Base-by-base conservation (phyloP, 2,797 vertebrate genomes). In the Eidolon dupreanum region DNA sequence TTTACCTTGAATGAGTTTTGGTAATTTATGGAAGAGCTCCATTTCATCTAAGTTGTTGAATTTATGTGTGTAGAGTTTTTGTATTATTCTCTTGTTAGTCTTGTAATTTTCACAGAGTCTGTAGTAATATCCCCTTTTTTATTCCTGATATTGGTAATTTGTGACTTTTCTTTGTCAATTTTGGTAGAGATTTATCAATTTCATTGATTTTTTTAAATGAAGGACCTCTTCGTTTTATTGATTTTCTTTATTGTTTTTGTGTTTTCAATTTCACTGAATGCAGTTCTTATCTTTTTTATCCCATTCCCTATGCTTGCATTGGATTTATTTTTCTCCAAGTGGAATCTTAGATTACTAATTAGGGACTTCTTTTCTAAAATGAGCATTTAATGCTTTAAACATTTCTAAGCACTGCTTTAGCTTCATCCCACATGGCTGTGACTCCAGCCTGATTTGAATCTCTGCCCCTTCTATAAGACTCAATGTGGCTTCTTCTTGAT, bases 311-410 rank as follows among this genome's bases (percentile, higher is more conserved):
- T 74, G 17, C 33, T 74, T 63, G 26, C n/a, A 36, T 7, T 88
- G 66, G 36, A 22, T 81, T 96, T 88, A 73, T 88, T 96, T 90
- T 95, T 88, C 63, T 84, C 53, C 10, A 63, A 19, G 43, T 53
- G 13, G n/a, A 93, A 74, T n/a, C 43, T 86, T 68, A 88, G 73
- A 68, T 53, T 26, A 78, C 26, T 79, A 78, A 65, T 66, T 84
- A 61, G 38, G 86, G n/a, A 82, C 15, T 92, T 88, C 22, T 91
- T 77, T 89, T 73, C 26, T 61, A 86, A 82, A 43, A 16, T 12
- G 20, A 82, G 19, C 36, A 66, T 75, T 81, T 82, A 61, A 46
- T 55, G 12, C 57, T 82, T 90, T 68, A 63, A 20, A 77, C 41
- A 82, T 87, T 24, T 66, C 8, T 31, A 79, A 88, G 33, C 20